phyloP scores from a whole-genome alignment of 2,888 invertebrate genomes.

The Cosmia trapezina region DNA sequence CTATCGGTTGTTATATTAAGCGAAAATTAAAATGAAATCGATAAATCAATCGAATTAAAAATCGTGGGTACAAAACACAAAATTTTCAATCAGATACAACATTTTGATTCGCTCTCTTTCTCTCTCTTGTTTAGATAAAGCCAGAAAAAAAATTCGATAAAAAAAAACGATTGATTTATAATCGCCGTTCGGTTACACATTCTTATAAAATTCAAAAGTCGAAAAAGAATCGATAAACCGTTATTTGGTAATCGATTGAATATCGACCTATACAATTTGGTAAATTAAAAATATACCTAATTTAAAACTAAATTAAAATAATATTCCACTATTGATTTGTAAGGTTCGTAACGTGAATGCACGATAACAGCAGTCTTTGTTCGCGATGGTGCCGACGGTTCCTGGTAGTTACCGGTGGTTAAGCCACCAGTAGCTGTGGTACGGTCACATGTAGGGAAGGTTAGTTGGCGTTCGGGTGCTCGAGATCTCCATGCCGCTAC shows the following conservation, averaged over 20 bases:
- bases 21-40: neutral
- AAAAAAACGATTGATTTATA: neutral
- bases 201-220: neutral
- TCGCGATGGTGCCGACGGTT: constrained; percentile 25
- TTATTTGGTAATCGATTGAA: constrained; percentile 33
- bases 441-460: constrained; percentile 87
- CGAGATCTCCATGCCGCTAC: constrained; percentile 69
- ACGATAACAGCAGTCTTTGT: constrained; percentile 52
- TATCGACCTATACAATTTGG: constrained; percentile 7
- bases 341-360: constrained; percentile 18
- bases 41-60: constrained; percentile 11
- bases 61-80: neutral
- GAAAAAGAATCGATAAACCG: constrained; percentile 17
- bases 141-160: too few species aligned
- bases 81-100: neutral
- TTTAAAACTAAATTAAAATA: constrained; percentile 15
- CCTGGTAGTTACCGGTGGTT: constrained; percentile 67
- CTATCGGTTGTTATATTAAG: constrained; percentile 25
- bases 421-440: constrained; percentile 79
- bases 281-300: constrained; percentile 1
- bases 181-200: neutral
- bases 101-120: neutral
- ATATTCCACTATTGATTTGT: constrained; percentile 45
- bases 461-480: constrained; percentile 78
- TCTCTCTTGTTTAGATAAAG: too few species aligned